Percentiles rank a stretch among this genome's conserved stretches.
These are phyloP conservation scores for Sesia apiformis DNA, from an alignment of 2,888 invertebrate genomes.

Conservation along the genomic window DNA sequence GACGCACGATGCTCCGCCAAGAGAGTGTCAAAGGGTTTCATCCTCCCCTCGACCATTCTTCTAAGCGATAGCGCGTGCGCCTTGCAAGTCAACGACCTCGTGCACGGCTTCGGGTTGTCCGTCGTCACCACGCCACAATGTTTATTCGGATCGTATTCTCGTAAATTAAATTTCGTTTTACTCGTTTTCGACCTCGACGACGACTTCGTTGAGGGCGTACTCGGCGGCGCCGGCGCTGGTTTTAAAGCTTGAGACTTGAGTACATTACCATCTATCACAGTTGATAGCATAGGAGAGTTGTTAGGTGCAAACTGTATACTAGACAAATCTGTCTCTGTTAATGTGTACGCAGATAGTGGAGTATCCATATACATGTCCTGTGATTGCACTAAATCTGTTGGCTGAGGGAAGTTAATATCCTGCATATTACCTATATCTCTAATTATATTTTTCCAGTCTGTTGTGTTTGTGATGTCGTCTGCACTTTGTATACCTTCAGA, in stretches of 20 bases:
- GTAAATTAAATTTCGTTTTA: constrained; percentile 64
- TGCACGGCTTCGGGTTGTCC: constrained; percentile 82
- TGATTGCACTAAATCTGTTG: constrained; percentile 36
- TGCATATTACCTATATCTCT: constrained; percentile 65
- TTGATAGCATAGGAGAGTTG: constrained; percentile 40
- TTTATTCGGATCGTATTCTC: constrained; percentile 87
- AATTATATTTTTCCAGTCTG: constrained; percentile 69
- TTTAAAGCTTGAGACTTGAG: constrained; percentile 32
- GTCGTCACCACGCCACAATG: constrained; percentile 86
- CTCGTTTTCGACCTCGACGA: constrained; percentile 41
- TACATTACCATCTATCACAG: constrained; percentile 32
- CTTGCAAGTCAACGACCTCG: constrained; percentile 84
- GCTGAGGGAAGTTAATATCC: constrained; percentile 59
- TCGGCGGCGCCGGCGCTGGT: constrained; percentile 25
- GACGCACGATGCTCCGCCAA: constrained; percentile 82
- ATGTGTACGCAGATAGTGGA: constrained; percentile 35
- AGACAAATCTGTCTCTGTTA: constrained; percentile 47
- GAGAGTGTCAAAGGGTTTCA: constrained; percentile 83
- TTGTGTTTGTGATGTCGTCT: constrained; percentile 61
- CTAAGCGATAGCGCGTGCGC: constrained; percentile 80
- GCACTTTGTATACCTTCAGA: constrained; percentile 68
- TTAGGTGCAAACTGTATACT: constrained; percentile 51
- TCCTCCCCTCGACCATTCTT: constrained; percentile 80
- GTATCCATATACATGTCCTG: constrained; percentile 52
- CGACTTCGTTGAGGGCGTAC: constrained; percentile 35